phyloP scores from a whole-genome alignment of 1,140 invertebrate species.

The Philopotamus ludificatus region DNA sequence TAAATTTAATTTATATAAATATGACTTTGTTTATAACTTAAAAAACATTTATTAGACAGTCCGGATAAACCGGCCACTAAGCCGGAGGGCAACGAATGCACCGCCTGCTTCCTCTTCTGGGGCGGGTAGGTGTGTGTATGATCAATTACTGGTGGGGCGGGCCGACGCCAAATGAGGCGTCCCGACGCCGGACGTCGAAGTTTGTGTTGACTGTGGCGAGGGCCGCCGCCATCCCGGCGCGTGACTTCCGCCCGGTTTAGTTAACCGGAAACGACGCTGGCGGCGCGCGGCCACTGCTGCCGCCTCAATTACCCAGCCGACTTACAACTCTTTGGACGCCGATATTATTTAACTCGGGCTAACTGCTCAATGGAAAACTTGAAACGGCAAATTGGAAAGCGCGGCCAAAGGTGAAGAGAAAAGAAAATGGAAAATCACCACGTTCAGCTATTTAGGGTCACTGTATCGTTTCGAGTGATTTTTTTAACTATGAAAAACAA shows the following conservation, averaged over 20 bases:
- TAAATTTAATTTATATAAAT: no score
- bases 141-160: neutral
- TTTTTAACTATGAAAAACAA: no score
- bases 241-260: constrained; percentile 16
- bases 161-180: constrained; percentile 19
- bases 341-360: no score
- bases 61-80: neutral
- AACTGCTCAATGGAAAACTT: no score
- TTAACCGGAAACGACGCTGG: constrained; percentile 1
- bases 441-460: no score
- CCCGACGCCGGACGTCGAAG: constrained; percentile 9
- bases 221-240: neutral
- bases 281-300: neutral
- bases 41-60: no score
- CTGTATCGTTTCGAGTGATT: no score
- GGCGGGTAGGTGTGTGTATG: neutral
- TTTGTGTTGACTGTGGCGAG: constrained; percentile 21
- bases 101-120: neutral
- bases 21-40: no score
- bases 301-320: constrained; percentile 22
- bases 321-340: constrained; percentile 5
- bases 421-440: no score
- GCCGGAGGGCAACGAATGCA: no score
- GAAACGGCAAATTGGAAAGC: no score
- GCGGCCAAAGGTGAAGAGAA: no score